phyloP scores from a whole-genome alignment of 2,888 invertebrate genomes.

The Carabus problematicus region DNA sequence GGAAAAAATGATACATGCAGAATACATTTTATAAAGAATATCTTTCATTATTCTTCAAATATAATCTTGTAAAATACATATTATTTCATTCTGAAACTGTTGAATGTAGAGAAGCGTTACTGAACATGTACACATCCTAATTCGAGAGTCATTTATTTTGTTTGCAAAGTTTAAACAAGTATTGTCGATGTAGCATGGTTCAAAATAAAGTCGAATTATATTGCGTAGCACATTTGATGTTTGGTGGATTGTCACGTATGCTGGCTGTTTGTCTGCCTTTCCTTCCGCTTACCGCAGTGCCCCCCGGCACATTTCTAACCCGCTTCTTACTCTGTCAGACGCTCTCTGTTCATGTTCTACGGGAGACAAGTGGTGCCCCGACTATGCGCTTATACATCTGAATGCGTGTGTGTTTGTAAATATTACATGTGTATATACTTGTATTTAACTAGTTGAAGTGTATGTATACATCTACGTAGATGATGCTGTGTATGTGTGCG shows the following conservation, averaged over 20 bases:
- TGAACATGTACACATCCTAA: no score
- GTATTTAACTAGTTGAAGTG: constrained; percentile 7
- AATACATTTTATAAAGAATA: no score
- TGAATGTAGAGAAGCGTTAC: no score
- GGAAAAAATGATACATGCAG: no score
- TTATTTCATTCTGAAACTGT: no score
- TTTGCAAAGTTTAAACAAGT: no score
- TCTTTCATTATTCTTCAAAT: no score
- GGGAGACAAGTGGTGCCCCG: not conserved
- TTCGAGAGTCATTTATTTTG: no score
- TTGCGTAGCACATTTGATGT: constrained; percentile 2
- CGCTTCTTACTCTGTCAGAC: no score
- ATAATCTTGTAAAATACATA: no score
- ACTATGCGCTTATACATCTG: constrained; percentile 1
- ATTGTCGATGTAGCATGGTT: no score
- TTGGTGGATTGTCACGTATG: constrained; percentile 12
- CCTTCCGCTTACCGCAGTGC: not conserved
- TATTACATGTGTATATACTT: constrained; percentile 3
- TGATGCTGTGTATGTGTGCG: not conserved
- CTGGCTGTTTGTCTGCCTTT: not conserved
- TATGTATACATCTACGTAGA: not conserved
- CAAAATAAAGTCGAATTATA: not conserved
- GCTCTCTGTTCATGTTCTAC: not conserved
- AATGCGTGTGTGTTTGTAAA: not conserved
- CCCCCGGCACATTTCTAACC: not conserved